A percentile compares a stretch with the other conserved stretches of the same genome.
These are phyloP conservation scores for Uloborus plumipes DNA, from an alignment of 2,888 invertebrate species.

Conservation along the genomic window DNA sequence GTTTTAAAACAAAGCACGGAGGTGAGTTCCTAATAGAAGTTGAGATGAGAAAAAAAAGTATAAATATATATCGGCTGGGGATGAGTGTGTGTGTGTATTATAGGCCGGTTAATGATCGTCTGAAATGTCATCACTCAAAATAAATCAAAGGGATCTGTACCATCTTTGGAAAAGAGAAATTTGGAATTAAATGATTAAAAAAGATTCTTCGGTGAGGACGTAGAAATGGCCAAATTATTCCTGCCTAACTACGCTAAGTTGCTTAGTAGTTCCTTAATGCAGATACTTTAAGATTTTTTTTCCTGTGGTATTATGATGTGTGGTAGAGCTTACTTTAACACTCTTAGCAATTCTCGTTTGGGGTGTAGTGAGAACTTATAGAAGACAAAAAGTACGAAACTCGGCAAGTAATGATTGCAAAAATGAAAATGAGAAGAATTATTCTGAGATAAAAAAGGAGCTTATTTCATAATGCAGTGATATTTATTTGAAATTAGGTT, in stretches of 20 bases:
- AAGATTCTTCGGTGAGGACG: conserved; percentile 16
- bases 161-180: not conserved
- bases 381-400: too few relatives aligned
- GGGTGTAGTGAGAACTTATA: too few relatives aligned
- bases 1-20: conserved; percentile 42
- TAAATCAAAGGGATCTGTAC: conserved; percentile 41
- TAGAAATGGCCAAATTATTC: conserved; percentile 51
- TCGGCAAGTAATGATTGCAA: too few relatives aligned
- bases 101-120: not conserved
- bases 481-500: conserved; percentile 43
- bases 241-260: conserved; percentile 52
- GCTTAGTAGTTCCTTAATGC: conserved; percentile 56
- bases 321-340: too few relatives aligned
- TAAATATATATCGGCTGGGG: too few relatives aligned
- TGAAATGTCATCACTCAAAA: conserved; percentile 39
- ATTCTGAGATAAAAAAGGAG: conserved; percentile 3
- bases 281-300: conserved; percentile 35
- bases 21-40: not conserved
- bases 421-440: too few relatives aligned
- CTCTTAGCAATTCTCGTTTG: too few relatives aligned
- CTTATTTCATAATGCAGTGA: conserved; percentile 39
- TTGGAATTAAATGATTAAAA: conserved; percentile 43
- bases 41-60: conserved; percentile 1
- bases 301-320: not conserved
- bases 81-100: too few relatives aligned